Evolutionary conservation across 2,113 vertebrate genomes (phyloP).

Genomic region (Microtus pennsylvanicus): DNA sequence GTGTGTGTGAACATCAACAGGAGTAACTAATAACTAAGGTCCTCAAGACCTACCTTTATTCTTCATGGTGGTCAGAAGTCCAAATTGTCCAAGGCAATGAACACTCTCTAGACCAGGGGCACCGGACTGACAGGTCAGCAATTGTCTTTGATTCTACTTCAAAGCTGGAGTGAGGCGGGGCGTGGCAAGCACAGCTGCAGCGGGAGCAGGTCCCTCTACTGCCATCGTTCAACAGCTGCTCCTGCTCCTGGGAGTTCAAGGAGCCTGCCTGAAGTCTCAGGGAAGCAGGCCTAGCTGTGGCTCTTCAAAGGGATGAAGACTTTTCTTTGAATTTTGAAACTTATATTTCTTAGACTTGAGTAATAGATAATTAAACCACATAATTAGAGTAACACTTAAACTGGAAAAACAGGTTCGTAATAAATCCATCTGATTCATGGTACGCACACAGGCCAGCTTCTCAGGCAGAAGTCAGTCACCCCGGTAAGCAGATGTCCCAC

Average conservation of each 20-base stretch:
- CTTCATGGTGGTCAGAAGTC: not conserved
- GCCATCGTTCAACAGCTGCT: not conserved
- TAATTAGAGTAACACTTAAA: slow-evolving; percentile 53
- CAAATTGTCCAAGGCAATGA: not conserved
- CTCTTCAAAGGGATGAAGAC: slow-evolving; percentile 39
- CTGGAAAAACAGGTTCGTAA: slow-evolving; percentile 66
- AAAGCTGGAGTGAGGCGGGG: not conserved
- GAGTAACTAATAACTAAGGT: not conserved
- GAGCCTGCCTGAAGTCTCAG: not conserved
- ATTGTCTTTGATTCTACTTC: slow-evolving; percentile 23
- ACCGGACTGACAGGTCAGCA: too few species aligned
- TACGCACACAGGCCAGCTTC: not conserved
- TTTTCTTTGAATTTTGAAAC: slow-evolving; percentile 63
- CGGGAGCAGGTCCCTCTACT: not conserved
- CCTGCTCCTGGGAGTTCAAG: not conserved
- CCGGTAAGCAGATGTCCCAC: not conserved
- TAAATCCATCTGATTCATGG: slow-evolving; percentile 28
- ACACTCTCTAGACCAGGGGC: not conserved
- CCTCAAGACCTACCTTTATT: slow-evolving; percentile 31
- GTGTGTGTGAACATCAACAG: too few species aligned
- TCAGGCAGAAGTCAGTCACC: not conserved
- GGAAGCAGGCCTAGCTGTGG: not conserved
- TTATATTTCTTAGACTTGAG: slow-evolving; percentile 49
- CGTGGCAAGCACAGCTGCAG: not conserved
- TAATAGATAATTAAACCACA: slow-evolving; percentile 62